These are phyloP conservation scores for human (Homo sapiens) DNA, from an alignment of 2,113 vertebrate species.

Conservation along the genomic window DNA sequence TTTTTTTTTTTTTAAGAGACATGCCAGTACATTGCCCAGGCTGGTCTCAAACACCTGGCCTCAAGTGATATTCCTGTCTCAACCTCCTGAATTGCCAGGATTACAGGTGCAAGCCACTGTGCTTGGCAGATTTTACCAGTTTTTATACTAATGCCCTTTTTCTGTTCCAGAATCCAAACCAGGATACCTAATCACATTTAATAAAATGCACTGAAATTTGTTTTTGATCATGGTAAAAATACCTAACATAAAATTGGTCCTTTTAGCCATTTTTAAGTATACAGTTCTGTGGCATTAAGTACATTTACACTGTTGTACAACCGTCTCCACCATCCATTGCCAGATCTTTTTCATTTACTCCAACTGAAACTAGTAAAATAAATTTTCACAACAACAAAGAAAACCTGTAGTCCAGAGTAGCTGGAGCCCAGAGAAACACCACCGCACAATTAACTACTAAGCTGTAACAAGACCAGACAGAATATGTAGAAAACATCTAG, in stretches of 20 bases:
- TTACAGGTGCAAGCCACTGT: too few relatives aligned
- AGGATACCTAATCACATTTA: background rate
- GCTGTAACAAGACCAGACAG: conserved; percentile 50
- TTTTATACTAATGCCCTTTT: conserved; percentile 15
- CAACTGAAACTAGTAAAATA: conserved; percentile 44
- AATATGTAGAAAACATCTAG: conserved; percentile 35
- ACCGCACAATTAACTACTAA: conserved; percentile 41
- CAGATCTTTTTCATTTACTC: conserved; percentile 40
- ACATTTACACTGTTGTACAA: background rate
- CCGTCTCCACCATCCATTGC: background rate
- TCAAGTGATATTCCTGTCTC: too few relatives aligned
- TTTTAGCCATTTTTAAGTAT: conserved; percentile 1
- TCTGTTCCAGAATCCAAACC: conserved; percentile 2
- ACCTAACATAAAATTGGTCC: background rate
- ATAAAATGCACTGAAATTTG: background rate
- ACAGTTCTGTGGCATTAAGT: conserved; percentile 45
- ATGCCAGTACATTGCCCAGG: too few relatives aligned
- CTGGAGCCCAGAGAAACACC: conserved; percentile 18
- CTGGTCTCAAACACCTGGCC: too few relatives aligned
- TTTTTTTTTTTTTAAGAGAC: too few relatives aligned
- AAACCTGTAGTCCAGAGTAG: conserved; percentile 41
- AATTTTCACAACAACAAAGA: conserved; percentile 40
- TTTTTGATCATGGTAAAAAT: background rate
- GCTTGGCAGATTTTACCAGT: background rate
- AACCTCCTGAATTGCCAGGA: too few relatives aligned